These are phyloP conservation scores for Xiphorhynchus erythropygius DNA, from an alignment of 2,797 vertebrate genomes.

Conservation along the genomic window DNA sequence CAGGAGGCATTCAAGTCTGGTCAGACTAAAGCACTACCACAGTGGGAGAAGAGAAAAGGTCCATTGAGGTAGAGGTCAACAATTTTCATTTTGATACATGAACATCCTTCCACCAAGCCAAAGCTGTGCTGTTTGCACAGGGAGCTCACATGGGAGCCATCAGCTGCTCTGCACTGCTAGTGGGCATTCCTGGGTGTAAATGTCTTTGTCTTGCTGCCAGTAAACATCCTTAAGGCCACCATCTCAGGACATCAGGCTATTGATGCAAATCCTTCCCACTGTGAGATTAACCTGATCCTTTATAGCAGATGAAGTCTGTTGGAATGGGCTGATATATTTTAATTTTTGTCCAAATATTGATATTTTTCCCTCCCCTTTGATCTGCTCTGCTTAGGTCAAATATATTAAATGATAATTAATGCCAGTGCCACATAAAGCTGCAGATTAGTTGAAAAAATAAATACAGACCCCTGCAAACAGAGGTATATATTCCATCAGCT, in stretches of 20 bases:
- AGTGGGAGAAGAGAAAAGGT: background rate
- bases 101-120: background rate
- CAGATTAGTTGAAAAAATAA: background rate
- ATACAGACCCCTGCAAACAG: background rate
- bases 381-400: background rate
- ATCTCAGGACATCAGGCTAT: background rate
- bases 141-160: background rate
- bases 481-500: background rate
- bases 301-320: background rate
- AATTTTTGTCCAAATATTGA: background rate
- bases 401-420: background rate
- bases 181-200: slow-evolving; percentile 9
- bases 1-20: background rate
- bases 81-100: background rate
- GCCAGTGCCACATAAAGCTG: background rate
- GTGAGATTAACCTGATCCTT: slow-evolving; percentile 8
- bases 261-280: background rate
- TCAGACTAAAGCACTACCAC: background rate
- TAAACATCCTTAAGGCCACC: background rate
- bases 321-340: background rate
- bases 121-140: background rate
- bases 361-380: background rate
- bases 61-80: background rate
- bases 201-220: slow-evolving; percentile 25
- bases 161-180: slow-evolving; percentile 5